These are phyloP conservation scores for Rhynchotus rufescens DNA, from an alignment of 2,797 vertebrate species.

Conservation along the genomic window DNA sequence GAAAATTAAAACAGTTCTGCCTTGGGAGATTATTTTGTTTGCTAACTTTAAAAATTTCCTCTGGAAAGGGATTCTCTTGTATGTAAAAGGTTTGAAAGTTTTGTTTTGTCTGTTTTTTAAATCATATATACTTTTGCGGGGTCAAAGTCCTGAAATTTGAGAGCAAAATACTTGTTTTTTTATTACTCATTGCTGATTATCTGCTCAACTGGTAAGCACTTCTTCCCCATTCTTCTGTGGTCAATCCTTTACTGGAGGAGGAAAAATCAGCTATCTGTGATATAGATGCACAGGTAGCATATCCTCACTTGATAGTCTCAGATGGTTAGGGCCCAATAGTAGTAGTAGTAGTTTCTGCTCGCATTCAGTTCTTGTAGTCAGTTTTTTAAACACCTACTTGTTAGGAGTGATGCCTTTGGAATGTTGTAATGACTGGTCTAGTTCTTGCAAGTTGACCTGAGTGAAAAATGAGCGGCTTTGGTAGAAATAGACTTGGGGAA, in stretches of 20 bases:
- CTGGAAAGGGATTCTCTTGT: neutral
- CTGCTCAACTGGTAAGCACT: neutral
- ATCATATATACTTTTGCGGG: neutral
- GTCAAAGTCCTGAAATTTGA: neutral
- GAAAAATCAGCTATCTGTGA: neutral
- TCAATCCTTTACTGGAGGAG: neutral
- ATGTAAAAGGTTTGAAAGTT: neutral
- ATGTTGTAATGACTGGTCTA: neutral
- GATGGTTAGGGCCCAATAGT: neutral
- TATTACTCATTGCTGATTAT: neutral
- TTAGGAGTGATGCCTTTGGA: neutral
- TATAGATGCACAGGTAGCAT: conserved; percentile 26
- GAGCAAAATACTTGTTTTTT: neutral
- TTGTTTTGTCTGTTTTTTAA: neutral
- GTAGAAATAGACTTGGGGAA: neutral
- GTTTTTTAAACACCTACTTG: neutral
- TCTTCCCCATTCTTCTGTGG: neutral
- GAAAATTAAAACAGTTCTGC: neutral
- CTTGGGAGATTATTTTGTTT: neutral
- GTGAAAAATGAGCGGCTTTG: neutral
- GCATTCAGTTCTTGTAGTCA: neutral
- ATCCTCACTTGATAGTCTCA: conserved; percentile 46
- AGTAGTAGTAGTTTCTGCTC: conserved; percentile 41
- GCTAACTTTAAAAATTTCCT: neutral
- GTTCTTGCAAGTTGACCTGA: neutral